Evolutionary conservation across 1,140 invertebrate species (phyloP).

Genomic region (Plodia interpunctella): DNA sequence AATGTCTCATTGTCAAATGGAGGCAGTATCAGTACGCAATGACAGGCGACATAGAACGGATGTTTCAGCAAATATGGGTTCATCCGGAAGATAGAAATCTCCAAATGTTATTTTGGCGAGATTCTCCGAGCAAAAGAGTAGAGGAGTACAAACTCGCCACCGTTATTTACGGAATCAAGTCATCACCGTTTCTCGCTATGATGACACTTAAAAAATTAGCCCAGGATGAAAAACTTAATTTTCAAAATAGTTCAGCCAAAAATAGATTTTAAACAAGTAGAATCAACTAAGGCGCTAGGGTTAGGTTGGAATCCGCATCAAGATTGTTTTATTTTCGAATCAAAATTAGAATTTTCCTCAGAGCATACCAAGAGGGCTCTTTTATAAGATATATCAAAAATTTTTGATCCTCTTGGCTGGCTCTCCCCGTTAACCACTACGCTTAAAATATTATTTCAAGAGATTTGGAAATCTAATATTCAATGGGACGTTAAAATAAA

Average conservation of each 20-base stretch:
- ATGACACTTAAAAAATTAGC: conserved; percentile 13
- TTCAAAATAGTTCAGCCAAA: background rate
- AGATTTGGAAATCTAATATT: conserved; percentile 35
- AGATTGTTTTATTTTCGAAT: conserved; percentile 17
- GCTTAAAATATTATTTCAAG: conserved; percentile 53
- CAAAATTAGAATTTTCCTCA: background rate
- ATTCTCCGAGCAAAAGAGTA: conserved; percentile 19
- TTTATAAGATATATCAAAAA: conserved; percentile 42
- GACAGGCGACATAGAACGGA: conserved; percentile 25
- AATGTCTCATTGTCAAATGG: conserved; percentile 13
- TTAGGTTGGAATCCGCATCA: conserved; percentile 28
- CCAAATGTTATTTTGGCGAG: conserved; percentile 42
- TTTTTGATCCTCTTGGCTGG: conserved; percentile 67
- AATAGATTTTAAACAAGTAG: conserved; percentile 19
- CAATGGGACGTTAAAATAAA: conserved; percentile 47
- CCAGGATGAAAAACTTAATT: background rate
- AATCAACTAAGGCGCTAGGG: conserved; percentile 34
- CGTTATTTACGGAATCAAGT: conserved; percentile 36
- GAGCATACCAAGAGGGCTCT: conserved; percentile 35
- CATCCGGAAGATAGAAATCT: conserved; percentile 6
- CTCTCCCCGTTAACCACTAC: conserved; percentile 40
- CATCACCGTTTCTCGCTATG: conserved; percentile 14
- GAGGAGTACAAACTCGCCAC: conserved; percentile 30
- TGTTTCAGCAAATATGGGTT: conserved; percentile 24
- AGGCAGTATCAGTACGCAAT: conserved; percentile 12